Conservation (phyloP, 1,140 invertebrate species). For the Amyelois transitella region DNA sequence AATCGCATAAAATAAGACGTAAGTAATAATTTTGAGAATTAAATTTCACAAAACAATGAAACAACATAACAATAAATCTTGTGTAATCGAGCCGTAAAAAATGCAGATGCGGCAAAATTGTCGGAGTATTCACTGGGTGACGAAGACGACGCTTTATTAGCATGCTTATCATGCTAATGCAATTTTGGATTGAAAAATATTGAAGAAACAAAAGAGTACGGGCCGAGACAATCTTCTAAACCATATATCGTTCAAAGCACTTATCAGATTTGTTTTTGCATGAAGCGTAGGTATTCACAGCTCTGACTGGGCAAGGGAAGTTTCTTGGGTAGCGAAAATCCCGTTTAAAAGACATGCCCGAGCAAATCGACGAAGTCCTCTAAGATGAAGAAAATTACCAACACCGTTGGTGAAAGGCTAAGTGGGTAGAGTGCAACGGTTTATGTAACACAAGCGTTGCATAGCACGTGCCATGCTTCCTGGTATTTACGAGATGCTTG, state of each 20-base stretch:
- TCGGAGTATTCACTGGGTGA: too few species aligned
- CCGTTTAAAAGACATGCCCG: background rate
- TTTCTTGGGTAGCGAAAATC: too few species aligned
- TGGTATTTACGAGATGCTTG: constrained; percentile 19
- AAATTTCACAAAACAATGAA: constrained; percentile 23
- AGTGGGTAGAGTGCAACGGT: constrained; percentile 23
- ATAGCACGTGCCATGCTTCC: constrained; percentile 31
- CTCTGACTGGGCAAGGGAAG: too few species aligned
- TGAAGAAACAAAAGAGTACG: too few species aligned
- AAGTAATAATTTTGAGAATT: constrained; percentile 25
- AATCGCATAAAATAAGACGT: constrained; percentile 12
- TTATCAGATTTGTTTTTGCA: too few species aligned
- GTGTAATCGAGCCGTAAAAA: background rate
- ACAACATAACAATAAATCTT: constrained; percentile 5
- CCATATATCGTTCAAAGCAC: too few species aligned
- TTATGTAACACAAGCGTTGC: constrained; percentile 41
- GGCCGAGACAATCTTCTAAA: too few species aligned
- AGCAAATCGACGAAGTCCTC: background rate
- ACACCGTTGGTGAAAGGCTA: constrained; percentile 43
- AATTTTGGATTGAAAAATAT: too few species aligned
- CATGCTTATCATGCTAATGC: background rate
- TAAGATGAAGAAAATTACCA: constrained; percentile 40
- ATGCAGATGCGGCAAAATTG: background rate
- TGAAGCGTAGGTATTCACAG: too few species aligned
- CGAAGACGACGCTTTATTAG: too few species aligned